Evolutionary conservation across 2,113 vertebrate genomes (phyloP).

Genomic region (Cebidichthys violaceus): DNA sequence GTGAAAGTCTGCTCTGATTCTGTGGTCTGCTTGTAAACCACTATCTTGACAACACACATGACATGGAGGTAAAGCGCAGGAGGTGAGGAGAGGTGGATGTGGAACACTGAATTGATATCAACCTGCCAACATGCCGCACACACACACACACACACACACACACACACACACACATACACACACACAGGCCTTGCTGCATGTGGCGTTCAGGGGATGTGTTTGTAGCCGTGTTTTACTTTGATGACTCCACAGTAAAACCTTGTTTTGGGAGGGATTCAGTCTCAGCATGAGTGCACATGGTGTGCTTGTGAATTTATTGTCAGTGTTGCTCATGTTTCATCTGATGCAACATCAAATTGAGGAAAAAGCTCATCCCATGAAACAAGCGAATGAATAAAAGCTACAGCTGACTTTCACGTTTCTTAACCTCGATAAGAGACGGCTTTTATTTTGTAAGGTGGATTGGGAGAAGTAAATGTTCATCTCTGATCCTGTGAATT

Average conservation of each 20-base stretch:
- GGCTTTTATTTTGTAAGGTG: neutral
- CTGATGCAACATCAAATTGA: neutral
- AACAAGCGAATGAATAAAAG: neutral
- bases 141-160: neutral
- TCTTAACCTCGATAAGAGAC: neutral
- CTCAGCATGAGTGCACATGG: neutral
- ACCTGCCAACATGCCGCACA: neutral
- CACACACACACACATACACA: neutral
- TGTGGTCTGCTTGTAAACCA: neutral
- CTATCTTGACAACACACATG: conserved; percentile 29
- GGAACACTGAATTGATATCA: conserved; percentile 44
- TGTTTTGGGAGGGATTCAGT: neutral
- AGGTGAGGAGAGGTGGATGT: conserved; percentile 22
- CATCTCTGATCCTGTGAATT: conserved; percentile 17
- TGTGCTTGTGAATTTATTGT: neutral
- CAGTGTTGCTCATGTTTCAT: neutral
- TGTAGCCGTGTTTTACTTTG: neutral
- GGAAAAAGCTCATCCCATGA: neutral
- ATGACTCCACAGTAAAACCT: neutral
- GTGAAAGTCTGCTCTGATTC: neutral
- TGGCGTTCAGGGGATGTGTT: neutral
- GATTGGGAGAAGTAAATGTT: neutral
- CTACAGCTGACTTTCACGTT: neutral
- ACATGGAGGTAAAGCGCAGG: conserved; percentile 23
- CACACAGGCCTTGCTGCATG: neutral